These are phyloP conservation scores for Glomeris maerens DNA, from an alignment of 1,140 invertebrate genomes.

Conservation along the genomic window DNA sequence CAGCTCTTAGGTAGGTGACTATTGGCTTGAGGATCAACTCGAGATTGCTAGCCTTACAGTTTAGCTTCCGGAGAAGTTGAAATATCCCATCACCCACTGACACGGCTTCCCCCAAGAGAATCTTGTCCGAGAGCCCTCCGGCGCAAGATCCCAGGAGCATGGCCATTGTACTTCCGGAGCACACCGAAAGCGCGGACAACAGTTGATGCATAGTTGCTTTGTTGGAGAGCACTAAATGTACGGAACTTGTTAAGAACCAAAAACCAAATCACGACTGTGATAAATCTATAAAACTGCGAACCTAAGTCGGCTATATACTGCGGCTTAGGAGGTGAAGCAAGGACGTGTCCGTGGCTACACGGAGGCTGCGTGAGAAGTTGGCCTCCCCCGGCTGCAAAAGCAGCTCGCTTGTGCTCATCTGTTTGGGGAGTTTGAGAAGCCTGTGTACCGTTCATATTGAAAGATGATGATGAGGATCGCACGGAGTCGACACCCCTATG, in stretches of 20 bases:
- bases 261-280: neutral
- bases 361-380: neutral
- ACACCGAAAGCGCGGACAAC: constrained; percentile 39
- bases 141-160: constrained; percentile 26
- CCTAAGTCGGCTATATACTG: constrained; percentile 7
- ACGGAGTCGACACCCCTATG: no score
- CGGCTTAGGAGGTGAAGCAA: neutral
- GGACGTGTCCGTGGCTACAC: neutral
- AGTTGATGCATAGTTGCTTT: constrained; percentile 65
- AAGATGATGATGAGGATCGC: no score
- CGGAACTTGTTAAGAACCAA: constrained; percentile 14
- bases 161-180: constrained; percentile 43
- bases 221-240: constrained; percentile 49
- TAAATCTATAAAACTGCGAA: neutral
- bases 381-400: neutral
- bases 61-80: constrained; percentile 56
- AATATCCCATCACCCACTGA: constrained; percentile 71
- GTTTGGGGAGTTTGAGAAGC: no score
- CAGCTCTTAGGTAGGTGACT: constrained; percentile 51
- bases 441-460: no score
- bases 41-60: constrained; percentile 51
- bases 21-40: constrained; percentile 56
- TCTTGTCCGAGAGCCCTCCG: constrained; percentile 22
- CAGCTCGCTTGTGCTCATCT: constrained; percentile 56
- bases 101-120: constrained; percentile 38